A percentile compares a stretch with the other conserved stretches of the same genome.
Conservation (phyloP, 2,113 vertebrate species). For the Microtus ochrogaster region DNA sequence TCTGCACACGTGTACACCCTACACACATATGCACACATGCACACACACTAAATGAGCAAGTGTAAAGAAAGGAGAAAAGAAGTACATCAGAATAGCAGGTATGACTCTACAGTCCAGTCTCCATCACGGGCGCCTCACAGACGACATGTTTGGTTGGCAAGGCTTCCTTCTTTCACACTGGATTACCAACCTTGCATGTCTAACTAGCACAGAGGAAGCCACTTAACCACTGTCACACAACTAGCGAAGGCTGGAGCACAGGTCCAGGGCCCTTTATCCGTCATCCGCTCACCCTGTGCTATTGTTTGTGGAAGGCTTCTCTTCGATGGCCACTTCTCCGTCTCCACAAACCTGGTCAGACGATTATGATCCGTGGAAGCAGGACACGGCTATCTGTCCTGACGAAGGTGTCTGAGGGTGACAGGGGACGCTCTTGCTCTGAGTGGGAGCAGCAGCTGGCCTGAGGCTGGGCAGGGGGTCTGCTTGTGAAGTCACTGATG, state of each 20-base stretch:
- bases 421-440: neutral
- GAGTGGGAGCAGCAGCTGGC: rapidly evolving
- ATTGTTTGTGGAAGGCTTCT: neutral
- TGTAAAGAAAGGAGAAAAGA: neutral
- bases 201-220: neutral
- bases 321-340: neutral
- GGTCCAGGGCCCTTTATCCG: neutral
- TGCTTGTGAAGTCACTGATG: no score
- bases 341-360: neutral
- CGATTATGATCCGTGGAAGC: neutral
- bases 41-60: neutral
- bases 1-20: neutral
- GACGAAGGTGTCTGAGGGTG: neutral
- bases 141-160: no score
- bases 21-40: neutral
- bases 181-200: neutral
- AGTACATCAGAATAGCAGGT: neutral
- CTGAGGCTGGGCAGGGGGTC: neutral
- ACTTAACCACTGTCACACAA: neutral
- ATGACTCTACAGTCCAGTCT: neutral
- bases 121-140: rapidly evolving
- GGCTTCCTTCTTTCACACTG: neutral
- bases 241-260: neutral
- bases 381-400: neutral
- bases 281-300: neutral